Evolutionary conservation across 1,140 invertebrate genomes (phyloP).

Genomic region (Drosophila varians): DNA sequence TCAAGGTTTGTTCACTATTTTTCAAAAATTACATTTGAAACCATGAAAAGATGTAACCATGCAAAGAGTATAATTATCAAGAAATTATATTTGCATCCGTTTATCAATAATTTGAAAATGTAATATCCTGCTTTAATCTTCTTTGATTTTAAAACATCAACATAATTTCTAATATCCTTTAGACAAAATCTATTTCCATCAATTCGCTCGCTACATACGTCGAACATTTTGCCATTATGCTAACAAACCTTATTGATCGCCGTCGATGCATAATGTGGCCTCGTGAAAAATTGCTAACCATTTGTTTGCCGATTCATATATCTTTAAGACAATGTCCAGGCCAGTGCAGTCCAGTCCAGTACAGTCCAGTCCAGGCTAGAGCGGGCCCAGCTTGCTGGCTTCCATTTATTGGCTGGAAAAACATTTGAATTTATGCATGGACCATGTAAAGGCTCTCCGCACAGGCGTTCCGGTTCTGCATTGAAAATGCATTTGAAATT

Average conservation of each 20-base stretch:
- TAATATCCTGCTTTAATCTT: too few species aligned
- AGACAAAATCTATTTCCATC: background rate
- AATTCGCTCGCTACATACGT: background rate
- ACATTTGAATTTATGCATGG: slow-evolving; percentile 79
- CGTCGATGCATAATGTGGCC: slow-evolving; percentile 22
- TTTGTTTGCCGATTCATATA: slow-evolving; percentile 68
- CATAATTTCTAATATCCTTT: background rate
- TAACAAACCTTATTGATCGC: slow-evolving; percentile 11
- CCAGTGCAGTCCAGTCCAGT: background rate
- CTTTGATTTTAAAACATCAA: too few species aligned
- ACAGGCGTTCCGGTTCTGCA: slow-evolving; percentile 28
- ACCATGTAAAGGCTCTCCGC: slow-evolving; percentile 27
- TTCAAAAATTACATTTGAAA: too few species aligned
- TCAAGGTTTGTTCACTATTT: slow-evolving; percentile 5
- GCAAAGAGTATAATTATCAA: too few species aligned
- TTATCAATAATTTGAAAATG: too few species aligned
- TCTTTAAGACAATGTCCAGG: slow-evolving; percentile 58
- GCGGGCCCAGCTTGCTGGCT: background rate
- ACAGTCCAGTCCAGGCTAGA: background rate
- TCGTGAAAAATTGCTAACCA: slow-evolving; percentile 50
- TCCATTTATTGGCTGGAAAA: slow-evolving; percentile 38
- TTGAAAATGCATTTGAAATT: slow-evolving; percentile 71
- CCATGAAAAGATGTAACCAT: too few species aligned
- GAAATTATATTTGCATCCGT: too few species aligned
- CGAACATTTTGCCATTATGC: slow-evolving; percentile 13